Conservation (phyloP, 2,888 invertebrate genomes). For the Andricus quercusramuli region DNA sequence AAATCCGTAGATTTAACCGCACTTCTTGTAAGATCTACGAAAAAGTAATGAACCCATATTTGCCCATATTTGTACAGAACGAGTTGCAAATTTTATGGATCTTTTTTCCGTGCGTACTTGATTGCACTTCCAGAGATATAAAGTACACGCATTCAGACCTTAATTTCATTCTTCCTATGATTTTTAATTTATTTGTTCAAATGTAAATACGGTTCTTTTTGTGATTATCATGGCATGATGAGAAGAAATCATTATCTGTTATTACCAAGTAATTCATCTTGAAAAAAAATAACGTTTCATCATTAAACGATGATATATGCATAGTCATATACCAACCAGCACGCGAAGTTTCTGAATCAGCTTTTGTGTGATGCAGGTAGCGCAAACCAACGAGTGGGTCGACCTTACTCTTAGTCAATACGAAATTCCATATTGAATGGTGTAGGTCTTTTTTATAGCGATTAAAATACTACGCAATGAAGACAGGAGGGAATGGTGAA, state of each 20-base stretch:
- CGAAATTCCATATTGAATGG: conserved; percentile 8
- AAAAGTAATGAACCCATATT: no score
- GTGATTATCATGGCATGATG: no score
- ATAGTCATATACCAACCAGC: conserved; percentile 44
- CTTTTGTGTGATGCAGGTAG: conserved; percentile 19
- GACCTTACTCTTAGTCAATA: conserved; percentile 9
- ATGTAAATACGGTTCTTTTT: no score
- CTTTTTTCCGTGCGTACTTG: no score
- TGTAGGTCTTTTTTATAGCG: conserved; percentile 5
- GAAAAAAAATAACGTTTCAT: conserved; percentile 22
- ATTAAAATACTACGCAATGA: conserved; percentile 20
- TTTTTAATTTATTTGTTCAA: no score
- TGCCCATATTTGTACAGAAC: no score
- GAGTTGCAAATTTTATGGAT: no score
- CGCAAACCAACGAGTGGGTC: not conserved
- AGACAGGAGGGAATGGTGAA: conserved; percentile 24
- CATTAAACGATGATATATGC: conserved; percentile 31
- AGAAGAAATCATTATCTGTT: not conserved
- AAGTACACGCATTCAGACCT: no score
- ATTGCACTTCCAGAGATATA: no score
- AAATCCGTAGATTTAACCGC: no score
- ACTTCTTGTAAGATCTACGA: no score
- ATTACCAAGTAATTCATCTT: not conserved
- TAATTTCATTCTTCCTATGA: no score
- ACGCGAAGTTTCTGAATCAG: conserved; percentile 49